Evolutionary conservation across 2,888 invertebrate species (phyloP), one percentile per base, ranked within the genome.

Genomic region (Microdon myrmicae): DNA sequence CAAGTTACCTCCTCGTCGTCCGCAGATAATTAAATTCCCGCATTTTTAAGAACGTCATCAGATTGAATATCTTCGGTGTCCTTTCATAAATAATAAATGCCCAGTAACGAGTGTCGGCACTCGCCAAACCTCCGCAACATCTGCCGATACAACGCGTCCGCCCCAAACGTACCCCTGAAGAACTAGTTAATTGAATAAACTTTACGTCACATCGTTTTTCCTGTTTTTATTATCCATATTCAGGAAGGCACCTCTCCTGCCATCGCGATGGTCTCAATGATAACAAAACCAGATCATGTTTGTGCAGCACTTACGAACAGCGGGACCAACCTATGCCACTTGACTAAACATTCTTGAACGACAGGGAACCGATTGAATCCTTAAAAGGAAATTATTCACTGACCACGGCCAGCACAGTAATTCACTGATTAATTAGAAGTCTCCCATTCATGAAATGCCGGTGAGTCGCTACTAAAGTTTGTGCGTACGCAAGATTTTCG

Each of bases 181-280:
- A 64, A 64, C 61, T 56, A 56, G 61, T 64, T 64, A 64, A 64
- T 64, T 56, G 61, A 64, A 64, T 64, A 64, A 64, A 64, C 64
- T 64, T 64, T 58, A 64, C 64, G 64, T 64, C 64, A 64, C 58
- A 64, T 61, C 56, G 37, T 31, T 28, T 19, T 39, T 41, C 19
- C 41, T 56, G 19, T 39, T 51, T 28, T 26, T 13, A 2, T 17
- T n/a, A n/a, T 26, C 8, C n/a, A 6, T 22, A 19, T 23, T 34
- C 20, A 9, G n/a, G 20, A 17, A 12, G 35, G 20, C 8, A 35
- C 14, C 28, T 20, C 29, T 12, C 41, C 31, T 31, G 38, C 41
- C 64, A 58, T 64, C 41, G 53, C 56, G 56, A 64, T 64, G 58
- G 58, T 64, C 58, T 51, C 51, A 64, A 58, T 64, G 64, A 64